These are phyloP conservation scores for Yponomeuta evonymella DNA, from an alignment of 2,888 invertebrate species.

Conservation along the genomic window DNA sequence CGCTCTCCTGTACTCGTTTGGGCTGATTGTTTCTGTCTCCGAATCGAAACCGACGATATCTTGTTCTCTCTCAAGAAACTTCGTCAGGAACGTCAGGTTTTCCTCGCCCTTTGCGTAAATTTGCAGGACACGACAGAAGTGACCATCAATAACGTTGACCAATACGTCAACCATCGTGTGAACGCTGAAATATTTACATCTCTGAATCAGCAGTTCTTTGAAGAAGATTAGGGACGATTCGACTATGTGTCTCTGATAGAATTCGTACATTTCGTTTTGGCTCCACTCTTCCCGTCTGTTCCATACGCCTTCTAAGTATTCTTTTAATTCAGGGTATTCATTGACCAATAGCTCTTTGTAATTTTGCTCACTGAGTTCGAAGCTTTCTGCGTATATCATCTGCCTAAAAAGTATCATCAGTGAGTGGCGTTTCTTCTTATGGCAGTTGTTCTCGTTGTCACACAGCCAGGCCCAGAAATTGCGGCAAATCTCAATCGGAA, in stretches of 20 bases:
- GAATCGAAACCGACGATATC: slow-evolving; percentile 16
- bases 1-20: slow-evolving; percentile 24
- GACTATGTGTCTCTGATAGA: slow-evolving; percentile 18
- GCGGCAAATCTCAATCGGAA: slow-evolving; percentile 25
- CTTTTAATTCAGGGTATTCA: slow-evolving; percentile 18
- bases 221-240: slow-evolving; percentile 26
- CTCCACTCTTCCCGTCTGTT: slow-evolving; percentile 26
- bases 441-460: slow-evolving; percentile 22
- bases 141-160: slow-evolving; percentile 32
- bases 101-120: slow-evolving; percentile 1
- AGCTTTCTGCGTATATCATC: slow-evolving; percentile 24
- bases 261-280: slow-evolving; percentile 8
- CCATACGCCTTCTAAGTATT: slow-evolving; percentile 27
- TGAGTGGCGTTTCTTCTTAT: slow-evolving; percentile 22
- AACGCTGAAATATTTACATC: slow-evolving; percentile 30
- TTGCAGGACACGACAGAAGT: slow-evolving; percentile 25
- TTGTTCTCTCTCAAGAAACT: slow-evolving; percentile 23
- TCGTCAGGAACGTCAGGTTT: slow-evolving; percentile 22
- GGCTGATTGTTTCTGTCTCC: slow-evolving; percentile 18
- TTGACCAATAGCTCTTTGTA: slow-evolving; percentile 21
- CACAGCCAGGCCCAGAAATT: slow-evolving; percentile 28
- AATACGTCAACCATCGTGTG: slow-evolving; percentile 35
- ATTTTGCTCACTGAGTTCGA: slow-evolving; percentile 19
- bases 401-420: slow-evolving; percentile 26
- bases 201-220: slow-evolving; percentile 27